Evolutionary conservation across 1,140 invertebrate species (phyloP), one percentile per base, ranked within the genome.

Genomic region (Lasioglossum albipes): DNA sequence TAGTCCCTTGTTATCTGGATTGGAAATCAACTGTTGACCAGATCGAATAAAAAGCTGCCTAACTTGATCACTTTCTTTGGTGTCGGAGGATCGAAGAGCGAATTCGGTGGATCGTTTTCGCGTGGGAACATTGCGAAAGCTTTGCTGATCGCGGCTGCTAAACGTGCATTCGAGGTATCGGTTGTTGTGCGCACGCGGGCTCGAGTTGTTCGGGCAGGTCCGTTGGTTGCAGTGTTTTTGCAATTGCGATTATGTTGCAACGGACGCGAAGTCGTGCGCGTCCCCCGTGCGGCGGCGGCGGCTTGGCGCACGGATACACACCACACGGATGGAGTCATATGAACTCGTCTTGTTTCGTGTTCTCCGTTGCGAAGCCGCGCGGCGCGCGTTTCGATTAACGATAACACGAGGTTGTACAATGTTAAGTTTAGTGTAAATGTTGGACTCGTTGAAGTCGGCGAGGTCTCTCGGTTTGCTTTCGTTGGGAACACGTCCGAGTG

Each of bases 161-260:
- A 49, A 49, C 45, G 45, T 49, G 45, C 45, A 49, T 12, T 18
- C 52, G 52, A 20, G 52, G 52, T 54, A 54, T 54, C 57, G 57
- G 20, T n/a, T 7, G 57, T 59, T 9, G 57, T 7, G 10, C 36
- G 2, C 41, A 45, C 20, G 36, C 41, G 59, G 20, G 16, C 49
- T 13, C 20, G 41, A 61, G 66, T 49, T 49, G 66, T 18, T 49
- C 18, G 54, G 57, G 45, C 75, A 52, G 42, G 75, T 49, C 13
- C 42, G 42, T 41, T 22, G 75, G 20, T 16, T 42, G 52, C 16
- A 16, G 62, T 22, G 31, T 78, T 78, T 72, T 72, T 72, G 57
- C 68, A 9, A 78, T 52, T 64, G 67, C 68, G 57, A 78, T 52
- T 72, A 78, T 78, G 75, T 78, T 78, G 75, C 75, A 78, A 77